Conservation (phyloP, 2,888 invertebrate genomes). For the Synanthedon myopaeformis region DNA sequence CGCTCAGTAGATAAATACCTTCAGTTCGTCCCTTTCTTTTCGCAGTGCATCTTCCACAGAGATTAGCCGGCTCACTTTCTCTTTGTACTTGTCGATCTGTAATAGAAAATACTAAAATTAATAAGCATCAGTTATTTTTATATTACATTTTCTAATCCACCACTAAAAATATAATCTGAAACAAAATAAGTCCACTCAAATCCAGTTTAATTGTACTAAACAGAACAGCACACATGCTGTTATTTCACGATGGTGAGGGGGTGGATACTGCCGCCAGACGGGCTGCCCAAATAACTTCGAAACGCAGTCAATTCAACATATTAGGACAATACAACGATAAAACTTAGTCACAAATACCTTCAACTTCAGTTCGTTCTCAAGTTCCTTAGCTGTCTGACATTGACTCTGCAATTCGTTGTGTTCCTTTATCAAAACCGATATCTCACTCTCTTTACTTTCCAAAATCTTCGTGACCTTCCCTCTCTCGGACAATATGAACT, state of each 20-base stretch:
- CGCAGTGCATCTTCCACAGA: constrained; percentile 9
- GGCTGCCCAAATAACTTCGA: too few relatives aligned
- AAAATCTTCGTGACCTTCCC: constrained; percentile 61
- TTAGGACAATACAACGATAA: too few relatives aligned
- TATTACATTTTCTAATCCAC: too few relatives aligned
- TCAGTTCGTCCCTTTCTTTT: constrained; percentile 17
- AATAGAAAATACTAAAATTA: neutral
- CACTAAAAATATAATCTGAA: too few relatives aligned
- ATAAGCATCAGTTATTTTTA: too few relatives aligned
- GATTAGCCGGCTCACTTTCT: constrained; percentile 44
- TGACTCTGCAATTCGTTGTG: constrained; percentile 47
- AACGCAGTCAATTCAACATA: too few relatives aligned
- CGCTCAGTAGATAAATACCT: constrained; percentile 38
- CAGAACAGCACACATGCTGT: too few relatives aligned
- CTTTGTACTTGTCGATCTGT: constrained; percentile 36
- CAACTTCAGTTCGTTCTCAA: constrained; percentile 38
- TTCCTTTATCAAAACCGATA: constrained; percentile 54
- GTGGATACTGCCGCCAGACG: too few relatives aligned
- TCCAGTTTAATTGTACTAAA: too few relatives aligned
- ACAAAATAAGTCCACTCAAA: too few relatives aligned
- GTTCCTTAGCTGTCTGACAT: constrained; percentile 45
- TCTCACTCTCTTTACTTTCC: constrained; percentile 63
- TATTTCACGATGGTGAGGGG: too few relatives aligned
- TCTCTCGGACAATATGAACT: constrained; percentile 63
- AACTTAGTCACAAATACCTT: constrained; percentile 21